These are phyloP conservation scores for Cydia splendana DNA, from an alignment of 1,140 invertebrate genomes.

Conservation along the genomic window DNA sequence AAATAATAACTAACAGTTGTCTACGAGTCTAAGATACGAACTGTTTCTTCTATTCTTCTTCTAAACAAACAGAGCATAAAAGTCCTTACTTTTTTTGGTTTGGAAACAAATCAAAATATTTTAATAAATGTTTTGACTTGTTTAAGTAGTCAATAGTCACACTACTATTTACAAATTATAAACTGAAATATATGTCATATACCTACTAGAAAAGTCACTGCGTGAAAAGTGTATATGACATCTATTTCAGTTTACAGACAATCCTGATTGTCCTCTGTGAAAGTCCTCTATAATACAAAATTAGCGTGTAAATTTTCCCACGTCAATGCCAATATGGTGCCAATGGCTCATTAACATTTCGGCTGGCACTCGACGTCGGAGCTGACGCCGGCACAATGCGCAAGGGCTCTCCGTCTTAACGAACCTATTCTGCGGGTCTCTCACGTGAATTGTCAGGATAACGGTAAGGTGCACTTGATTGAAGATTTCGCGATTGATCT, in stretches of 20 bases:
- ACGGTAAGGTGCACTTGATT: conserved; percentile 27
- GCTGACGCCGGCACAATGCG: conserved; percentile 66
- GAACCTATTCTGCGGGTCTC: conserved; percentile 75
- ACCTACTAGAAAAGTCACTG: no score
- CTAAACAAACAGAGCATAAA: no score
- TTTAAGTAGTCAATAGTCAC: no score
- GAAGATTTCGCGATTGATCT: conserved; percentile 30
- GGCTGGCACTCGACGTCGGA: conserved; percentile 56
- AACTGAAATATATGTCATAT: no score
- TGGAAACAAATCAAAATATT: no score
- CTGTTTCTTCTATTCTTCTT: no score
- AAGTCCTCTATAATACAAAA: background rate
- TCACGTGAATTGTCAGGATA: conserved; percentile 63
- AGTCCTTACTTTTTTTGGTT: no score
- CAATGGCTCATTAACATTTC: conserved; percentile 70
- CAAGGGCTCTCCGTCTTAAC: conserved; percentile 71
- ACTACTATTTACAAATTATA: no score
- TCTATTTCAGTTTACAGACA: background rate
- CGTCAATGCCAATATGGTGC: conserved; percentile 38
- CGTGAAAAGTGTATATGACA: no score
- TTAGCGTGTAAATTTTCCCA: conserved; percentile 14
- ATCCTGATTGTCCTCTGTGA: background rate
- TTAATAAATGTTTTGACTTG: no score
- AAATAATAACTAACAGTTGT: no score
- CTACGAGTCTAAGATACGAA: no score